phyloP scores from a whole-genome alignment of 2,113 vertebrate genomes.

The Vidua chalybeata region DNA sequence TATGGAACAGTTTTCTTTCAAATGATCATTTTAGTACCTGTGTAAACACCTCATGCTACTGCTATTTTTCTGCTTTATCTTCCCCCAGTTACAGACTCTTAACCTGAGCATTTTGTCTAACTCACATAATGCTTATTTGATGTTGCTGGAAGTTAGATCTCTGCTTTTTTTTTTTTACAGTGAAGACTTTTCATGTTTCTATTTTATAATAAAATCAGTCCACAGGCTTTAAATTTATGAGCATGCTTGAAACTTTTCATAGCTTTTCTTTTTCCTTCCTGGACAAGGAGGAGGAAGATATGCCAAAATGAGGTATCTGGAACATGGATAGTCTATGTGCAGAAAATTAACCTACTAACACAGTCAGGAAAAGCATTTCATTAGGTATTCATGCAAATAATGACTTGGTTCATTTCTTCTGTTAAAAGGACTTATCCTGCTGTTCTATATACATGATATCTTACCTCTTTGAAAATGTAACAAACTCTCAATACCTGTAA shows the following conservation, averaged over 20 bases:
- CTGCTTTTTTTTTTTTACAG: not conserved
- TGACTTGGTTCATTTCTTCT: not conserved
- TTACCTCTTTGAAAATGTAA: not conserved
- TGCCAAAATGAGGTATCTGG: not conserved
- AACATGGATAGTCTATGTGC: not conserved
- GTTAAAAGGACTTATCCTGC: not conserved
- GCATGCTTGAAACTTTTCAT: not conserved
- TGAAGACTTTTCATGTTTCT: not conserved
- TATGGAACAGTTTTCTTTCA: not conserved
- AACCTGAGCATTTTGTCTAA: not conserved
- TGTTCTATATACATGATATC: not conserved
- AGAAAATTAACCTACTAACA: not conserved
- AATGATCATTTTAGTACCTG: not conserved
- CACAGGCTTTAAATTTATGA: not conserved
- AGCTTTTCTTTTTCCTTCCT: not conserved
- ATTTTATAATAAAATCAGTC: not conserved
- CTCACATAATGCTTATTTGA: not conserved
- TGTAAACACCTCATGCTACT: fast-evolving
- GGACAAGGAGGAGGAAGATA: not conserved
- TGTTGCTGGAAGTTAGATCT: not conserved
- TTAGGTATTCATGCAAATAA: not conserved
- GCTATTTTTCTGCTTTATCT: not conserved
- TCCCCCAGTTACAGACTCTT: not conserved
- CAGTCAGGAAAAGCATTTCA: not conserved
- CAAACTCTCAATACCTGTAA: not conserved